Evolutionary conservation across 2,888 invertebrate species (phyloP).

Genomic region (Diarsia rubi): DNA sequence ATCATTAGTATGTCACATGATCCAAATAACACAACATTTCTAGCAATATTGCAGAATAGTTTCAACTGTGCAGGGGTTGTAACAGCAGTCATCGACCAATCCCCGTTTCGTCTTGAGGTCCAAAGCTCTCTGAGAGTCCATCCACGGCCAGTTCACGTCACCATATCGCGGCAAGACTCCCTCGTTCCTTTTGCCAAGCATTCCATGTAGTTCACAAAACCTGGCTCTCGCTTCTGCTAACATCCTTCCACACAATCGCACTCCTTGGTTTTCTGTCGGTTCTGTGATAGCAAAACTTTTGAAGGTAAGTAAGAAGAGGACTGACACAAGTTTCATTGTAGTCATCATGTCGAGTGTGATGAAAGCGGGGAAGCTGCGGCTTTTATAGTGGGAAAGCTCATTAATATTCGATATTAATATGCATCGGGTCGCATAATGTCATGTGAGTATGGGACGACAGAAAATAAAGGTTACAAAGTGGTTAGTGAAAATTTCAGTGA

Average conservation of each 20-base stretch:
- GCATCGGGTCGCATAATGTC: conserved; percentile 54
- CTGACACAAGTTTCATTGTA: conserved; percentile 51
- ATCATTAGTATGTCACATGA: neutral
- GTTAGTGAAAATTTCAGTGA: neutral
- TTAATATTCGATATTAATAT: conserved; percentile 58
- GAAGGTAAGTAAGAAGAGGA: conserved; percentile 24
- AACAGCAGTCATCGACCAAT: conserved; percentile 69
- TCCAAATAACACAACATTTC: too few relatives aligned
- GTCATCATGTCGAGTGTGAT: conserved; percentile 34
- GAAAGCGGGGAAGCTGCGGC: neutral
- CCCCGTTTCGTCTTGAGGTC: conserved; percentile 27
- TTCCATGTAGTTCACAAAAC: conserved; percentile 33
- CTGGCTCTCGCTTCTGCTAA: conserved; percentile 50
- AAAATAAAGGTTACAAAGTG: neutral
- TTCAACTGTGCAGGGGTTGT: conserved; percentile 69
- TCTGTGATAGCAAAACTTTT: neutral
- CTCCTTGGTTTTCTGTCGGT: neutral
- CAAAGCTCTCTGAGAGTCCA: conserved; percentile 6
- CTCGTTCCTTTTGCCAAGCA: conserved; percentile 12
- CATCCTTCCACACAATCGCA: conserved; percentile 61
- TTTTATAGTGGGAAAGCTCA: conserved; percentile 67
- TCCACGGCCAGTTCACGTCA: neutral
- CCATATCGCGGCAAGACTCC: conserved; percentile 27
- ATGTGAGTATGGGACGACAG: conserved; percentile 23
- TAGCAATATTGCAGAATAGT: conserved; percentile 71